Evolutionary conservation across 2,797 vertebrate species (phyloP).

Genomic region (Lepus oiostolus): DNA sequence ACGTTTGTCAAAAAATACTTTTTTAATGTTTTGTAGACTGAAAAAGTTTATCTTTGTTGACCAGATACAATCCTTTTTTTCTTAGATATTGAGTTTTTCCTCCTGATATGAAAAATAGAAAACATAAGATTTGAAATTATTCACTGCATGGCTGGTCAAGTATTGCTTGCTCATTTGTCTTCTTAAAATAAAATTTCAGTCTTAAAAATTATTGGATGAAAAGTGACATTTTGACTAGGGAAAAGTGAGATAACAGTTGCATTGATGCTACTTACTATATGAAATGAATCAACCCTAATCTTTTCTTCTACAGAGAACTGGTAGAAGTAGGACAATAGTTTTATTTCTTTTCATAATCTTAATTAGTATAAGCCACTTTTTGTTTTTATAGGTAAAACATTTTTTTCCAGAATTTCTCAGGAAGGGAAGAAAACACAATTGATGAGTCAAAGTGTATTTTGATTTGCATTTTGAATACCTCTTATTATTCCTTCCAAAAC

Average conservation of each 20-base stretch:
- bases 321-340: not conserved
- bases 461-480: constrained; percentile 73
- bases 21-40: constrained; percentile 8
- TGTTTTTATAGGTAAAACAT: constrained; percentile 54
- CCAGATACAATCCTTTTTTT: constrained; percentile 21
- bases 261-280: not conserved
- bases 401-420: constrained; percentile 44
- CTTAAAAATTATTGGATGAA: constrained; percentile 8
- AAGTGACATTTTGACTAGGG: constrained; percentile 6
- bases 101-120: constrained; percentile 12
- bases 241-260: not conserved
- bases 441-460: constrained; percentile 52
- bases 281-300: constrained; percentile 36
- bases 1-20: constrained; percentile 30
- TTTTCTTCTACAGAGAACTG: constrained; percentile 22
- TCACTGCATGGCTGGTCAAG: not conserved
- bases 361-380: constrained; percentile 33
- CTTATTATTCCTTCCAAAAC: constrained; percentile 80
- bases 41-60: constrained; percentile 22
- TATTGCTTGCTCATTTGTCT: constrained; percentile 20
- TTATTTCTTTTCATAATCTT: constrained; percentile 59
- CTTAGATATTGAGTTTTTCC: constrained; percentile 35
- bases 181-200: constrained; percentile 58
- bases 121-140: constrained; percentile 47
- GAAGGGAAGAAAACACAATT: constrained; percentile 20